Evolutionary conservation across 1,140 invertebrate genomes (phyloP).

Genomic region (Dendroctonus ponderosae): DNA sequence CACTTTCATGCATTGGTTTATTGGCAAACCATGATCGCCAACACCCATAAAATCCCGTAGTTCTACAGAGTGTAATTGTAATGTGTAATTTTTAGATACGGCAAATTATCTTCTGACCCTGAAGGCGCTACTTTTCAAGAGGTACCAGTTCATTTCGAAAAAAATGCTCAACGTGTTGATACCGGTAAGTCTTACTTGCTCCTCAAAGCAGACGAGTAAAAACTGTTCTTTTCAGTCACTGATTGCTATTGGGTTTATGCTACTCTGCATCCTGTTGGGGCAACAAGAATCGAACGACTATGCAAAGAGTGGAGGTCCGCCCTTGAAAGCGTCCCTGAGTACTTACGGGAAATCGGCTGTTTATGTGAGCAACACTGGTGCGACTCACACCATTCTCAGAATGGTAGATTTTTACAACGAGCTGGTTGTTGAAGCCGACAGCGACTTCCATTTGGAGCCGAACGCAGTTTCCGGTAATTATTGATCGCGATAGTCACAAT

Average conservation of each 20-base stretch:
- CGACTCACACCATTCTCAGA: slow-evolving; percentile 1
- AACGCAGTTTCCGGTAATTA: slow-evolving; percentile 33
- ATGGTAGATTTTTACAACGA: slow-evolving; percentile 32
- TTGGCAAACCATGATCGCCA: no score
- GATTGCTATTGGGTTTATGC: slow-evolving; percentile 31
- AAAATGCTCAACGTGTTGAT: slow-evolving; percentile 26
- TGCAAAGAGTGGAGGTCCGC: slow-evolving; percentile 19
- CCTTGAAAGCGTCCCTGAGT: slow-evolving; percentile 36
- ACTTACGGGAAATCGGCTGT: slow-evolving; percentile 40
- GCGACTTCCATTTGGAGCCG: slow-evolving; percentile 26
- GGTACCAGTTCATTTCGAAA: slow-evolving; percentile 11
- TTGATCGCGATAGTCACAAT: no score
- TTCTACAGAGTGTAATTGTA: no score
- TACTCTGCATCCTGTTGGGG: slow-evolving; percentile 36
- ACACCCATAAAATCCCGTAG: no score
- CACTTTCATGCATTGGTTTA: no score
- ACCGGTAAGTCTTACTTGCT: slow-evolving; percentile 28
- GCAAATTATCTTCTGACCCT: slow-evolving; percentile 1
- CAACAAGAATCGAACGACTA: slow-evolving; percentile 12
- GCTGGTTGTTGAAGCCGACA: slow-evolving; percentile 25
- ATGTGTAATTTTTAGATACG: slow-evolving; percentile 5
- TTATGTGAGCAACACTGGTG: slow-evolving; percentile 32
- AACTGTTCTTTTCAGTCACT: slow-evolving; percentile 26
- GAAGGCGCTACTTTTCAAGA: slow-evolving; percentile 14
- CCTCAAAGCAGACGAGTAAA: neutral